Percentiles rank a stretch among this genome's conserved stretches.
Evolutionary conservation across 2,888 invertebrate genomes (phyloP).

Genomic region (Tinea pellionella): DNA sequence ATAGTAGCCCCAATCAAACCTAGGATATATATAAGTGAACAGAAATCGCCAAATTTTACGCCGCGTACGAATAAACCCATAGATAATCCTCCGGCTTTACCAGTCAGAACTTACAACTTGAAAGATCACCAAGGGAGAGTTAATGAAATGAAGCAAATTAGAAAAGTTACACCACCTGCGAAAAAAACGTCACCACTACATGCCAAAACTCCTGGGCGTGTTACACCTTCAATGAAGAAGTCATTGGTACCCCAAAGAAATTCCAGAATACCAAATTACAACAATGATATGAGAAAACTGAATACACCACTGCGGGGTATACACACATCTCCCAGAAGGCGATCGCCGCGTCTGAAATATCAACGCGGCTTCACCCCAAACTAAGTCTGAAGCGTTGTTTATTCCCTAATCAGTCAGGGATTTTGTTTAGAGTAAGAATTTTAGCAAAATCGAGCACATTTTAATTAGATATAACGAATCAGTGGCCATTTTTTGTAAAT

Average conservation of each 20-base stretch:
- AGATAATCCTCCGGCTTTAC: slow-evolving; percentile 22
- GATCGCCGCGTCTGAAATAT: slow-evolving; percentile 49
- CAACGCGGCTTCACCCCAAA: slow-evolving; percentile 16
- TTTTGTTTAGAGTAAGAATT: too few relatives aligned
- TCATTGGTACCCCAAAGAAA: slow-evolving; percentile 68
- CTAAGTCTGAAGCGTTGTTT: not conserved
- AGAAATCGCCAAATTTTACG: not conserved
- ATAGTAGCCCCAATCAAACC: not conserved
- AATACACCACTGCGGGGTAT: slow-evolving; percentile 71
- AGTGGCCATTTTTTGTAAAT: not conserved
- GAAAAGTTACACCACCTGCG: slow-evolving; percentile 38
- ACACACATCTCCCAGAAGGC: slow-evolving; percentile 53
- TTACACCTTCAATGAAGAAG: slow-evolving; percentile 70
- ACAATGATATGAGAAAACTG: slow-evolving; percentile 49
- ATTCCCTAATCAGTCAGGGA: not conserved
- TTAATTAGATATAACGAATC: not conserved
- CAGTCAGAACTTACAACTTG: slow-evolving; percentile 25
- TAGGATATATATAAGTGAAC: not conserved
- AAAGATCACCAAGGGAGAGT: slow-evolving; percentile 29
- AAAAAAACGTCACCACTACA: slow-evolving; percentile 43
- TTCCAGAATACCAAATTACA: slow-evolving; percentile 53
- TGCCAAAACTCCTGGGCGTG: slow-evolving; percentile 32
- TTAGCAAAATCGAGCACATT: too few relatives aligned
- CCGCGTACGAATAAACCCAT: not conserved
- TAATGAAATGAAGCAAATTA: slow-evolving; percentile 31